Percentiles rank a stretch among this genome's conserved stretches.
Evolutionary conservation across 2,113 vertebrate species (phyloP).

Genomic region (Casuarius casuarius): DNA sequence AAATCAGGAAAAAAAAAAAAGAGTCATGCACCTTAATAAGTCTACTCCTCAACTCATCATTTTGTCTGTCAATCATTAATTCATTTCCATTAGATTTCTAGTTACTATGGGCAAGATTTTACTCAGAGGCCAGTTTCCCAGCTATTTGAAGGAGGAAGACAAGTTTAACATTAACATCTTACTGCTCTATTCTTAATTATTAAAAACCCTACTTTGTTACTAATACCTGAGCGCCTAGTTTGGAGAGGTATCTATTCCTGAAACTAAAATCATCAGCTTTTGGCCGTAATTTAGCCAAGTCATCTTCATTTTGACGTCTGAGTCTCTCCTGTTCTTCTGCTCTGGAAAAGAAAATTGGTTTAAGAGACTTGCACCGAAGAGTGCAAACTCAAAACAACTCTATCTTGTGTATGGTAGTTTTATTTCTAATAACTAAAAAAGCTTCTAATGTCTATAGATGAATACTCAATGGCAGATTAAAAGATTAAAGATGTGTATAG

Average conservation of each 20-base stretch:
- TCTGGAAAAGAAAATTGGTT: constrained; percentile 65
- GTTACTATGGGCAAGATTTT: neutral
- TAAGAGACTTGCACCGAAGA: neutral
- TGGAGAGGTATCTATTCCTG: constrained; percentile 86
- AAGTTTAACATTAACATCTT: neutral
- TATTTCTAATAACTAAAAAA: neutral
- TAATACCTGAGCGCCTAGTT: constrained; percentile 83
- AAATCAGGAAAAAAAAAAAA: neutral
- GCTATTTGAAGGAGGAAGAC: neutral
- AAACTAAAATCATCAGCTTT: constrained; percentile 81
- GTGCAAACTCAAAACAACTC: neutral
- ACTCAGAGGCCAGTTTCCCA: neutral
- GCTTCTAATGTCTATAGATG: neutral
- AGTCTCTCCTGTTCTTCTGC: constrained; percentile 47
- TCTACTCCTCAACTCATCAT: neutral
- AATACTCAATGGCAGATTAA: neutral
- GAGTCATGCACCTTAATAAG: neutral
- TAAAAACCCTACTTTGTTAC: neutral
- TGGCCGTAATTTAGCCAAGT: constrained; percentile 74
- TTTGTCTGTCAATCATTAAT: neutral
- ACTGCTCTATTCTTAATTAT: neutral
- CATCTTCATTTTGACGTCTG: constrained; percentile 55
- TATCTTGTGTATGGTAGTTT: neutral
- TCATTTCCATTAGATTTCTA: neutral
- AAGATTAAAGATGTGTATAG: rapidly evolving